A percentile compares a stretch with the other conserved stretches of the same genome.
Conservation (phyloP, 30 jellyfish, hydroid and myxozoan genomes). For the Euphysa ruthae region DNA sequence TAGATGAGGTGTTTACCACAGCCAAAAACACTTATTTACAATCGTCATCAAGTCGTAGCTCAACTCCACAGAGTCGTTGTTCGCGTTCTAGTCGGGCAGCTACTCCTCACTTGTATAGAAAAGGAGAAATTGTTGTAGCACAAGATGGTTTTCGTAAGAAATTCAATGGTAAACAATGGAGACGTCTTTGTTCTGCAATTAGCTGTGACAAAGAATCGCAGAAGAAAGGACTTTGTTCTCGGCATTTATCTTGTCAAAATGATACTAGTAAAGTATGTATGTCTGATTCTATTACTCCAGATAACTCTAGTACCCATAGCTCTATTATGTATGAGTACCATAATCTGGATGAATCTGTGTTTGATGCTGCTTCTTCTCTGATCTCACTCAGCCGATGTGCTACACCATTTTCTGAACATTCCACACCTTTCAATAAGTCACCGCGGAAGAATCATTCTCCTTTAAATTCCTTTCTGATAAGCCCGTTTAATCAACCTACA, state of each 20-base stretch:
- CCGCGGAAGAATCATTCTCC: slow-evolving; percentile 76
- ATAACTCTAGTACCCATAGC: slow-evolving; percentile 11
- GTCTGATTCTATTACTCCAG: slow-evolving; percentile 55
- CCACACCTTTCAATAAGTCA: slow-evolving; percentile 74
- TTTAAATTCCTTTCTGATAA: slow-evolving; percentile 36
- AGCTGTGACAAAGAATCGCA: slow-evolving; percentile 93
- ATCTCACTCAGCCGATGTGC: slow-evolving; percentile 81
- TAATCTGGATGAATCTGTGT: slow-evolving; percentile 64
- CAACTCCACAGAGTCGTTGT: slow-evolving; percentile 92
- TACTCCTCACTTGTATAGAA: slow-evolving; percentile 68
- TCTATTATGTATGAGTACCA: slow-evolving; percentile 32
- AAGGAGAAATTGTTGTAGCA: slow-evolving; percentile 85
- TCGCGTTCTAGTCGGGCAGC: slow-evolving; percentile 94
- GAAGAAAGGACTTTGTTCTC: slow-evolving; percentile 85
- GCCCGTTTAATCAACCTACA: slow-evolving; percentile 23
- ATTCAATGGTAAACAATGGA: slow-evolving; percentile 93
- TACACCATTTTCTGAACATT: slow-evolving; percentile 85
- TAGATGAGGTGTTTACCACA: slow-evolving; percentile 86
- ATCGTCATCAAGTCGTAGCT: slow-evolving; percentile 87
- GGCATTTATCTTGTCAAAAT: slow-evolving; percentile 66
- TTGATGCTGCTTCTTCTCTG: slow-evolving; percentile 91
- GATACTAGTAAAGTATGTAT: slow-evolving; percentile 27
- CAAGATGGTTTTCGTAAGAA: slow-evolving; percentile 88
- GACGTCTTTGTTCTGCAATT: slow-evolving; percentile 66
- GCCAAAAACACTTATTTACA: slow-evolving; percentile 26